Base-by-base conservation (phyloP, 1,140 invertebrate genomes). In the Euschistus heros region DNA sequence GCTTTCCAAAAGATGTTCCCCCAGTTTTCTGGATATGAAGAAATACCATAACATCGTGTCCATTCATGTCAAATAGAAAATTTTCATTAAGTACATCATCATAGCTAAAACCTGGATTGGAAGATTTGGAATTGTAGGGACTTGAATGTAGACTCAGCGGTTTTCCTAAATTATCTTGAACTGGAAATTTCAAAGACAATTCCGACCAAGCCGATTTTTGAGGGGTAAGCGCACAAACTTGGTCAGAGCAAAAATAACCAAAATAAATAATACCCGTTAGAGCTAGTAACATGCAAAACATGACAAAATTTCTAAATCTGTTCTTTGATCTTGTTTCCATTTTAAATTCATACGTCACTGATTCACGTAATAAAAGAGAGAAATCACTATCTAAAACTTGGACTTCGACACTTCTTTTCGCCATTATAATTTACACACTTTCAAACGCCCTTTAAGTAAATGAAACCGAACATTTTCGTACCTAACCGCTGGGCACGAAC, bases 21-120 rank as follows among this genome's bases (percentile, higher is more conserved):
- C 89, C 89, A 69, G 90, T 93, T 76, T 99, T 98, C 77, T 98
- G 96, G 77, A 98, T 97, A 74, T 99, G 96, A 52, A 99, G 78
- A 76, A 98, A 98, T 20, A 99, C 94, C 80, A 99, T 90, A 20
- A 98, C 95, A 80, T 98, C 96, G 71, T 91, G 86, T 8, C 86
- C 88, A 73, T 91, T 86, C 73, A 95, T 88, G 74, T 92, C 87
- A 77, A 92, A 92, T 69, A 86, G 82, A 76, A 89, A 89, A 74
- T 90, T 88, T 74, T 92, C 88, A 71, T 88, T 88, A 18, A 90
- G 80, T 68, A 92, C 84, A 75, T 91, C 88, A 70, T 91, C 88
- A 72, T 91, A 91, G 46, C 78, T 77, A 4, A 80, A 72, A 61
- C 77, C 78, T 20, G 76, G 76, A 65, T 77, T 77, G 27, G 78